Evolutionary conservation across 1,140 invertebrate genomes (phyloP), one percentile per base, ranked within the genome.

Genomic region (Pinna nobilis): DNA sequence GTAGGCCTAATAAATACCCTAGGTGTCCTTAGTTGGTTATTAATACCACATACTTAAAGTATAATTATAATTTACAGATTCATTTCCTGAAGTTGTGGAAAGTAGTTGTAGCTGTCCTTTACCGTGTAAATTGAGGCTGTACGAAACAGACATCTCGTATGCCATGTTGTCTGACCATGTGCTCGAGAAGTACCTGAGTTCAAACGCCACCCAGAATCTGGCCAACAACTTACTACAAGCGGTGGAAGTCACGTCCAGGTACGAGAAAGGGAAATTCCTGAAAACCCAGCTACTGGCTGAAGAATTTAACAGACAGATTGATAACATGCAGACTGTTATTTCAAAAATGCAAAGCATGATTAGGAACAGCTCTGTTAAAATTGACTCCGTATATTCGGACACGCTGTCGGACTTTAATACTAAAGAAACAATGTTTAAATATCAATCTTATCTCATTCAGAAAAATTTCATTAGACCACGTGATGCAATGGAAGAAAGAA

Each of bases 401-500:
- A 71, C 69, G 18, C 3, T 28, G n/a, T 11, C 37, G 0, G 60
- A 59, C 2, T 82, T 68, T 41, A 25, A 57, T 1, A 64, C 49
- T 15, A 84, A 84, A 70, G 44, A 78, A n/a, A 65, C 65, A 30
- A 47, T 84, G 50, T 78, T 75, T 33, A 60, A 69, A 15, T 84
- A 71, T 64, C 82, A 84, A 66, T 60, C 49, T 37, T 82, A 77
- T 41, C 70, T 77, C 33, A 39, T 81, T 1, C 37, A 72, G 23
- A 83, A 83, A 61, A 82, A 83, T 71, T 84, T 84, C 61, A 60
- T 82, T 7, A 55, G 80, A 35, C 65, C 64, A 6, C 49, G 76
- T 32, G 70, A 81, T 44, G 83, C 78, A 2, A 80, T 79, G 74
- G 79, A 83, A 20, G 83, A 84, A 64, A 47, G 79, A 15, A 77